A percentile compares a stretch with the other conserved stretches of the same genome.
Evolutionary conservation across 2,888 invertebrate genomes (phyloP).

Genomic region (Nymphalis urticae): DNA sequence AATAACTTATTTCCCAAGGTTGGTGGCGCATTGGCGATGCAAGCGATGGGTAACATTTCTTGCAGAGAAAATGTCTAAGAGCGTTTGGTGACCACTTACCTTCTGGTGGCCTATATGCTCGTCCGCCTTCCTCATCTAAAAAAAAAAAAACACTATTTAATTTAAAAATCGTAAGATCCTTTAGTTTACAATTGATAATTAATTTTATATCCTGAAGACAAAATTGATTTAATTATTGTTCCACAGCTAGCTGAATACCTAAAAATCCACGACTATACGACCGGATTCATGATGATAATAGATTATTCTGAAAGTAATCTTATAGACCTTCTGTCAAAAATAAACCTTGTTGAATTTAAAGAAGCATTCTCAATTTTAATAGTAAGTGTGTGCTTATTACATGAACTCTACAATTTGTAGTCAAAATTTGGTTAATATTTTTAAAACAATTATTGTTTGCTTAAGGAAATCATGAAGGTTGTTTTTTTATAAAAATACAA

Average conservation of each 20-base stretch:
- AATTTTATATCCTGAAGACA: no score
- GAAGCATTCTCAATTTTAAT: conserved; percentile 46
- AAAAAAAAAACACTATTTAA: no score
- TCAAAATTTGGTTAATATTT: no score
- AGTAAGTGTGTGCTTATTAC: conserved; percentile 43
- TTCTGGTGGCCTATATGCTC: no score
- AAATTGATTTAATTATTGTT: background rate
- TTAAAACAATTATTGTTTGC: conserved; percentile 2
- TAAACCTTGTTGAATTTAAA: conserved; percentile 45
- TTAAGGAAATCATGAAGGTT: background rate
- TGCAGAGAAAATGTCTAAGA: no score
- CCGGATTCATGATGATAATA: conserved; percentile 41
- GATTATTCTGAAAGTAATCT: conserved; percentile 48
- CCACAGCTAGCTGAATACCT: conserved; percentile 42
- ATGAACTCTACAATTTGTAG: background rate
- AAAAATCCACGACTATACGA: conserved; percentile 47
- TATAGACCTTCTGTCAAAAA: conserved; percentile 43
- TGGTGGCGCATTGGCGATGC: no score
- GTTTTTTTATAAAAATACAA: background rate
- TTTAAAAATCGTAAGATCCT: no score
- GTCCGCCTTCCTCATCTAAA: no score
- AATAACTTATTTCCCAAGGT: no score
- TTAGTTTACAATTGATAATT: no score
- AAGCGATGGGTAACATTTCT: no score
- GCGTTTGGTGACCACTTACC: no score